Evolutionary conservation across 2,113 vertebrate genomes (phyloP), one percentile per base, ranked within the genome.

Genomic region (Oryzias melastigma): DNA sequence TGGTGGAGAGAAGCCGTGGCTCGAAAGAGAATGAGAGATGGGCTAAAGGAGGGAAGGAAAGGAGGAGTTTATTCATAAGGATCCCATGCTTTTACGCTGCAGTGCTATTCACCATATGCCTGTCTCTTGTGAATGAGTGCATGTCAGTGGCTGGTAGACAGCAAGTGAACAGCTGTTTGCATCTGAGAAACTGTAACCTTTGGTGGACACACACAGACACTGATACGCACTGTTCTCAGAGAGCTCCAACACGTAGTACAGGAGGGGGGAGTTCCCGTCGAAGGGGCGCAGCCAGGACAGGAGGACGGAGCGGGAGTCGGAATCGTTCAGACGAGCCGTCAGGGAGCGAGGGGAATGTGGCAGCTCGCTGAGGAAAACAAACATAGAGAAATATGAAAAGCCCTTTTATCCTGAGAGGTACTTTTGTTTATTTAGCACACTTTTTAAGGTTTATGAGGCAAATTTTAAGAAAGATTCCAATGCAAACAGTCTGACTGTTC

Each of bases 201-300:
- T 20, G 19, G 52, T 3, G 6, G 16, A 67, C 53, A 58, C 29
- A 27, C n/a, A 53, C 40, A 66, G 29, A 63, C 57, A 55, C 27
- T 58, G 2, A 63, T 16, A 90, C 90, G 22, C 88, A 98, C 96
- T 98, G 93, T 98, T 98, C 78, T 98, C 96, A 0, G 96, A 98
- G 49, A 98, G 91, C 87, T 98, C 96, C 25, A 98, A 92, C 24
- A 95, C 89, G 74, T 98, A 98, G 82, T 93, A 81, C 13, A 98
- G 92, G 2, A 98, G 91, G 0, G 94, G 95, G 63, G 95, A 98
- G 91, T 98, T 98, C 22, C 96, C 96, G 1, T 98, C 94, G 3
- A 98, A 98, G 54, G 96, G 95, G 0, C 95, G 93, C 1, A 98
- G 93, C 96, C 96, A 98, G 82, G 95, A 95, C 35, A 98, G 93